A percentile compares a stretch with the other conserved stretches of the same genome.
phyloP scores from a whole-genome alignment of 2,888 invertebrate genomes.

The Xiphydria camelus region DNA sequence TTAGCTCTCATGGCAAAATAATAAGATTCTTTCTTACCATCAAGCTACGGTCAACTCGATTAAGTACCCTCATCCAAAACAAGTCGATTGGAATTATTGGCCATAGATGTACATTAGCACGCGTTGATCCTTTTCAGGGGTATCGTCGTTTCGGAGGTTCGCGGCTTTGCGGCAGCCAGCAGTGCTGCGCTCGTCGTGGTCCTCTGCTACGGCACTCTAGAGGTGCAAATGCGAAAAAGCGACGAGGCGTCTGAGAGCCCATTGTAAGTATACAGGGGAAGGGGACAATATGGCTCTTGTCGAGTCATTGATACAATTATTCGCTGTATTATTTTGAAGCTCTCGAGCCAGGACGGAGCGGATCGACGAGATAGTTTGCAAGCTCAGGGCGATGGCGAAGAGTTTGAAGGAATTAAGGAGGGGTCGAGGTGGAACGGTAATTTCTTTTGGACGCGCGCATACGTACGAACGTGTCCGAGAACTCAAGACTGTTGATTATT shows the following conservation, averaged over 20 bases:
- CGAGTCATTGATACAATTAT: too few species aligned
- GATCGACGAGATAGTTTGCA: conserved; percentile 40
- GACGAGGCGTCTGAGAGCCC: conserved; percentile 20
- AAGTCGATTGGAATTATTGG: too few species aligned
- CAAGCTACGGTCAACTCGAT: too few species aligned
- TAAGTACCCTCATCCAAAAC: too few species aligned
- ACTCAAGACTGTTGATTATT: conserved; percentile 8
- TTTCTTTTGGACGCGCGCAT: neutral
- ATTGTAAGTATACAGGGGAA: conserved; percentile 20
- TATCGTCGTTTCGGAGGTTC: conserved; percentile 48
- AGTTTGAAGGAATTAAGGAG: conserved; percentile 40
- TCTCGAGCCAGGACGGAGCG: conserved; percentile 37
- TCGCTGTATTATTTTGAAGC: too few species aligned
- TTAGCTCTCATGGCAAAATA: too few species aligned
- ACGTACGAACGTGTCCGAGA: too few species aligned
- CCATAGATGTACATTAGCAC: too few species aligned
- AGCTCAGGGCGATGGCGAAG: conserved; percentile 35
- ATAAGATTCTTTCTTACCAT: too few species aligned
- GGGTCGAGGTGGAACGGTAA: conserved; percentile 50
- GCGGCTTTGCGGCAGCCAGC: conserved; percentile 53
- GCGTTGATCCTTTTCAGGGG: conserved; percentile 35
- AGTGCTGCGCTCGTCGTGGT: conserved; percentile 50
- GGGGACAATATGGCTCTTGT: too few species aligned
- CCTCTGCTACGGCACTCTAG: conserved; percentile 49
- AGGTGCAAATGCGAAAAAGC: conserved; percentile 42